Evolutionary conservation across 2,797 vertebrate species (phyloP), one percentile per base, ranked within the genome.

Genomic region (Botia almorhae): DNA sequence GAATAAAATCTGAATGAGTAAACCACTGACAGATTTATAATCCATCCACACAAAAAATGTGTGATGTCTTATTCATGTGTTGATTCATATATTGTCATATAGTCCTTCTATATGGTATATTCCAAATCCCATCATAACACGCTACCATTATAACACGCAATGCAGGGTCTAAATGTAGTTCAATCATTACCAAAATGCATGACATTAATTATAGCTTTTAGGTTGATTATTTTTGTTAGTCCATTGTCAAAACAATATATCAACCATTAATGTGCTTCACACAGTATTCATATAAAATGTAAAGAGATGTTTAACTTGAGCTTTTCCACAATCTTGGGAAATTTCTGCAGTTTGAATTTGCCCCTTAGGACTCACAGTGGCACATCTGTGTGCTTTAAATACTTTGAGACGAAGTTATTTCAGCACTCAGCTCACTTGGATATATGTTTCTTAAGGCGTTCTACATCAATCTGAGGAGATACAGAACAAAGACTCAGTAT

Each of bases 371-470:
- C 4, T 2, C 13, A 7, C 16, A 8, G 14, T 12, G 19, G 48
- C 8, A 19, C 55, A 43, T 53, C 8, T 26, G 48, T 60, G 10
- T 43, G 17, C 8, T 55, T 43, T 63, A 51, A 39, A 29, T 11
- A 67, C 26, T 19, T 2, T 46, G 2, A 56, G 61, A 19, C 43
- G 33, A 7, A n/a, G 13, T 61, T 29, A 1, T 23, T 11, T 56
- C 67, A 23, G 53, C 12, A 10, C 14, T 17, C 23, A 36, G 0
- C 84, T 97, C 91, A 96, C 91, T 98, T 96, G 77, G 94, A 95
- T 94, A 98, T 93, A 92, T 91, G 94, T 93, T 97, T 99, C 94
- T 98, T 99, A 89, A 99, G 96, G 65, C 94, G 96, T 73, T 98
- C 96, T 72, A 99, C 95, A 87, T 99, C 98, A 93, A 99, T 96